A percentile compares a stretch with the other conserved stretches of the same genome.
Conservation (phyloP, 2,113 vertebrate species). For the Synchiropus splendidus region DNA sequence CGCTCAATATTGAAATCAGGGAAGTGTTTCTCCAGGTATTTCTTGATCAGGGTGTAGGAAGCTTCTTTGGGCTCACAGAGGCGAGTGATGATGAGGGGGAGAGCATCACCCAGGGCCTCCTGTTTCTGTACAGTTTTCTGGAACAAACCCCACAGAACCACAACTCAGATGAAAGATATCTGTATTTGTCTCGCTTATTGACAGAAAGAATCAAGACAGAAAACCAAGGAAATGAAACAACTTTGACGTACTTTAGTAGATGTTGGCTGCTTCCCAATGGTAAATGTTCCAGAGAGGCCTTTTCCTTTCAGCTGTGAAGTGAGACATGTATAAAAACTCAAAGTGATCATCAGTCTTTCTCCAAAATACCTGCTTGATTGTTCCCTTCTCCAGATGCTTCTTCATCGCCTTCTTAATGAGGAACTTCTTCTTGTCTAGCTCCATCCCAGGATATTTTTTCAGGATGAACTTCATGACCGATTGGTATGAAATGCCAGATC, state of each 20-base stretch:
- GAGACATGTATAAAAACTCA: no score
- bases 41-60: conserved; percentile 93
- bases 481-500: conserved; percentile 79
- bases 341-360: no score
- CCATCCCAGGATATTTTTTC: conserved; percentile 87
- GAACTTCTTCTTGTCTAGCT: conserved; percentile 86
- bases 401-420: conserved; percentile 90
- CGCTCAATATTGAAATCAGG: conserved; percentile 85
- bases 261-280: conserved; percentile 78
- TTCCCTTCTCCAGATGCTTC: conserved; percentile 84
- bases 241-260: conserved; percentile 80
- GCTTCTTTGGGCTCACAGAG: conserved; percentile 98
- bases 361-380: conserved; percentile 81
- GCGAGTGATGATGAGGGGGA: conserved; percentile 92
- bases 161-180: no score
- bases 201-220: no score
- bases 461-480: conserved; percentile 88
- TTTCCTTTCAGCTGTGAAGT: conserved; percentile 81
- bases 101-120: conserved; percentile 84
- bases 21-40: conserved; percentile 93
- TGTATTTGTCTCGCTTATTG: no score
- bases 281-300: conserved; percentile 90
- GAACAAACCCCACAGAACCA: conserved; percentile 27
- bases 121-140: conserved; percentile 67
- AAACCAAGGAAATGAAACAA: no score